Evolutionary conservation across 2,113 vertebrate species (phyloP), one percentile per base, ranked within the genome.

Genomic region (Variabilichromis moorii): DNA sequence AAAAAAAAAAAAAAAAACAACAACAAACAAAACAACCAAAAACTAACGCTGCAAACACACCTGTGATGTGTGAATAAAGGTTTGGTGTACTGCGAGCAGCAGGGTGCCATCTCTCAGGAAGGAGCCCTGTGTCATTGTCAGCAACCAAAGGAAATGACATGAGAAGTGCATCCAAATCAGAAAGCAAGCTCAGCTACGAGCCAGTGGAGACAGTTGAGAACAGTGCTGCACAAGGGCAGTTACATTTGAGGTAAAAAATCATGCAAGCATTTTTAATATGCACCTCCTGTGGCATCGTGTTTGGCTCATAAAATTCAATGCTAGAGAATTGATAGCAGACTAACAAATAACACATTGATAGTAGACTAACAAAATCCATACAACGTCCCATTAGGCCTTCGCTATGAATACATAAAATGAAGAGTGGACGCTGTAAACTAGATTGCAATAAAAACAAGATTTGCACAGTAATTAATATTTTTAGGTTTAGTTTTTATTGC

Each of bases 381-480:
- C 31, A 42, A 61, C 79, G 31, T 59, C 80, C 63, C 47, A 5
- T 53, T 81, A 81, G 89, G 80, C 57, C 79, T 68, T 90, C 9
- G 10, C 54, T 17, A 55, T 40, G 63, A 89, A 92, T 73, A 35
- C 89, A 93, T 90, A 86, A 94, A 88, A 76, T 17, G 42, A 78
- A n/a, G 21, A 81, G 78, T 37, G 57, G 57, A 68, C 14, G 84
- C 84, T 80, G 63, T 66, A 82, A 88, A 82, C 86, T 50, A 54
- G 78, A 83, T 85, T 42, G 66, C 37, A 85, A 81, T 80, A 87
- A 87, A 89, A 88, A 88, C 31, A 50, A 82, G 83, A 90, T 85
- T 91, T 90, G 88, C 42, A 61, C 79, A 47, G 61, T 88, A 90
- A 92, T 92, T 88, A 93, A 91, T 92, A 86, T 86, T 86, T 91